Percentiles rank a stretch among this genome's conserved stretches.
These are phyloP conservation scores for Drosophila orena DNA, from an alignment of 1,140 invertebrate genomes.

Conservation along the genomic window DNA sequence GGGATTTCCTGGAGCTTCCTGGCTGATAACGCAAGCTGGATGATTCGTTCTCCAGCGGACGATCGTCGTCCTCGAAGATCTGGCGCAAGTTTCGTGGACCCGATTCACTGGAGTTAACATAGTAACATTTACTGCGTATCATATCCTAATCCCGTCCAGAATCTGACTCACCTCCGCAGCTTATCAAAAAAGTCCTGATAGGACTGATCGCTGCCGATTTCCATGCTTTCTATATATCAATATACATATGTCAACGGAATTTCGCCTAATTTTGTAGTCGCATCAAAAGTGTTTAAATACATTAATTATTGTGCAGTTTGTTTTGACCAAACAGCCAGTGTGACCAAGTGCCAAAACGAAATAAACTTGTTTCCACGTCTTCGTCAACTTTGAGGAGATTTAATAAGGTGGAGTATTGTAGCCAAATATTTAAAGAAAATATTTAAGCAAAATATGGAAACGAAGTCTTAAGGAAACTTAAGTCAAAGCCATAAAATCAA, in stretches of 20 bases:
- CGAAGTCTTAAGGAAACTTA: too few relatives aligned
- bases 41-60: background rate
- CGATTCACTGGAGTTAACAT: background rate
- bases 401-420: background rate
- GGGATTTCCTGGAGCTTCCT: background rate
- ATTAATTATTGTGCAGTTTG: slow-evolving; percentile 1
- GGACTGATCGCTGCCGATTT: background rate
- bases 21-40: slow-evolving; percentile 3
- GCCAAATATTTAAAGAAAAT: too few relatives aligned
- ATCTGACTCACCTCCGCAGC: background rate
- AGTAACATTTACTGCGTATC: too few relatives aligned
- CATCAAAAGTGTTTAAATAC: background rate
- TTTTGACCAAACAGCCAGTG: background rate
- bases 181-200: slow-evolving; percentile 5
- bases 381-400: background rate
- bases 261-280: background rate
- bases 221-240: background rate
- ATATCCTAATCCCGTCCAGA: background rate
- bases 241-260: background rate
- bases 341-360: background rate
- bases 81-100: background rate
- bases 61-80: slow-evolving; percentile 10
- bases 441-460: too few relatives aligned
- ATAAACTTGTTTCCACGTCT: background rate
- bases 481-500: too few relatives aligned